Base-by-base conservation (phyloP, 2,888 invertebrate genomes). In the Chalcis sispes region DNA sequence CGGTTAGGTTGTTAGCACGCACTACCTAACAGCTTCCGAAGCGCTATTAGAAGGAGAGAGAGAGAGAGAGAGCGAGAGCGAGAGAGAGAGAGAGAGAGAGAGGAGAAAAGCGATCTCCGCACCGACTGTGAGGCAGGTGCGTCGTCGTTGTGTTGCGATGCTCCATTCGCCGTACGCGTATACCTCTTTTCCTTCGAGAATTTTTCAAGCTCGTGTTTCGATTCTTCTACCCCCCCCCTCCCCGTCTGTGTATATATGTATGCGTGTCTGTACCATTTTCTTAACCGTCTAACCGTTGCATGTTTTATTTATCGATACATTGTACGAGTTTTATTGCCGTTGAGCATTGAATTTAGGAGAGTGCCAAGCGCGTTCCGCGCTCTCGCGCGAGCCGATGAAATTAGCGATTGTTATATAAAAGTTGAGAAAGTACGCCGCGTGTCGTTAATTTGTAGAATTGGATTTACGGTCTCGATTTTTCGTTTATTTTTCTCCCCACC, bases 111-210 rank as follows among this genome's bases (percentile, higher is more conserved):
- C n/a, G n/a, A n/a, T n/a, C n/a, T n/a, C n/a, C n/a, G n/a, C n/a
- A n/a, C n/a, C n/a, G n/a, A n/a, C 84, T 84, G 84, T 84, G 82
- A 79, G 81, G 81, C 85, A 85, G 85, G 85, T 85, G 85, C 80
- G 79, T 69, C n/a, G 20, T 20, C 52, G 59, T 36, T 69, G 62
- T 62, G 62, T 56, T 7, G 52, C 15, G 25, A 61, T n/a, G 1
- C 65, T 52, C 3, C 23, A 25, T 56, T 46, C 32, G 32, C 64
- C 50, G 36, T 18, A 15, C 64, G 25, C n/a, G 3, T 27, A 27
- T 48, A 52, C 20, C 42, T 27, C 52, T 50, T 15, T 7, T 36
- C 18, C 18, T 25, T 8, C 48, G n/a, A n/a, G n/a, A 42, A 56
- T 67, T 56, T 70, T 42, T 27, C 62, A 48, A 29, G 56, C 72